These are phyloP conservation scores for Meandrusa payeni DNA, from an alignment of 2,888 invertebrate species.

Conservation along the genomic window DNA sequence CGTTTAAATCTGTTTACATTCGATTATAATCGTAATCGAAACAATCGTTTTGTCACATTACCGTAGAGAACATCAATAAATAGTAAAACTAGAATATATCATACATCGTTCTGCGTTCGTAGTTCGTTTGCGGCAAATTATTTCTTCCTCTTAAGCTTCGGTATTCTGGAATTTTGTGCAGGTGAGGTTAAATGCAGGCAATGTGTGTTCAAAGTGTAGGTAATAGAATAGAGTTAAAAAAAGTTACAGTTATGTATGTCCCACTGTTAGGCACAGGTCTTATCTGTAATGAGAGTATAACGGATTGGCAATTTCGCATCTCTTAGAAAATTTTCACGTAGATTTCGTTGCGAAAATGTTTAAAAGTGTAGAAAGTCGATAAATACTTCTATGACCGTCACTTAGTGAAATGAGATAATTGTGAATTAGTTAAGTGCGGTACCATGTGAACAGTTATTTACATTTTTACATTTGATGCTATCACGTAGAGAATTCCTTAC, in stretches of 20 bases:
- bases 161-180: conserved; percentile 75
- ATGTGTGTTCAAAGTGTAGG: conserved; percentile 25
- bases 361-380: too few species aligned
- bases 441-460: conserved; percentile 56
- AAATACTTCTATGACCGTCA: conserved; percentile 17
- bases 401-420: too few species aligned
- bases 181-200: conserved; percentile 55
- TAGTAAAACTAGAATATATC: conserved; percentile 69
- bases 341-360: too few species aligned
- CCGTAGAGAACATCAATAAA: conserved; percentile 45
- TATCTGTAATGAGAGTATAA: too few species aligned
- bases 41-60: conserved; percentile 33
- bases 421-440: conserved; percentile 52
- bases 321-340: too few species aligned
- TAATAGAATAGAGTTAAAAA: background rate
- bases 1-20: too few species aligned
- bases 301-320: too few species aligned
- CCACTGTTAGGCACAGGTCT: background rate
- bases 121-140: conserved; percentile 56
- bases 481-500: background rate
- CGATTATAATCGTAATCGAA: conserved; percentile 23
- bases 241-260: conserved; percentile 16
- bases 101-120: conserved; percentile 65
- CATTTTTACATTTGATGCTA: conserved; percentile 31
- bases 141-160: conserved; percentile 75